phyloP scores from a whole-genome alignment of 2,113 vertebrate genomes.

The Nettapus auritus region DNA sequence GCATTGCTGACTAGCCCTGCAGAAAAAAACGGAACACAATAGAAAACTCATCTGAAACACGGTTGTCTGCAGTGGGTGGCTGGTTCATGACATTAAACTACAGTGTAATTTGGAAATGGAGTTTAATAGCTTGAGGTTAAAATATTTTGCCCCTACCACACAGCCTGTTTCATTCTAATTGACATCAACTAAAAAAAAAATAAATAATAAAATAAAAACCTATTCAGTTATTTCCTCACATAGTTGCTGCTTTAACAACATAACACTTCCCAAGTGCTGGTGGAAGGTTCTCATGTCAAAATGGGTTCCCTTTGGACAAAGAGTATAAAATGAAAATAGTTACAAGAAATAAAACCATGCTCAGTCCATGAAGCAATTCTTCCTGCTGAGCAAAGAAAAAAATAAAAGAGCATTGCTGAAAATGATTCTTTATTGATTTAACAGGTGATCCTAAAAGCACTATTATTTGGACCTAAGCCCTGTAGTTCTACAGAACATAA shows the following conservation, averaged over 20 bases:
- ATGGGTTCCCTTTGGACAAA: neutral
- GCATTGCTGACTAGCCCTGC: neutral
- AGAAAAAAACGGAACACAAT: neutral
- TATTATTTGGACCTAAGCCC: neutral
- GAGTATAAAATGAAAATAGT: conserved; percentile 24
- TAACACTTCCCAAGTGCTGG: neutral
- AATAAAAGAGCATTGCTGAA: neutral
- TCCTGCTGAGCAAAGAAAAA: neutral
- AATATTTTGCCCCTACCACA: neutral
- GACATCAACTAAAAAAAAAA: neutral
- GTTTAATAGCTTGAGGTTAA: conserved; percentile 21
- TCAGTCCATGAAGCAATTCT: neutral
- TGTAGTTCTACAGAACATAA: neutral
- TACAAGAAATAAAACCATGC: conserved; percentile 3
- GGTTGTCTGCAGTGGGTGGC: neutral
- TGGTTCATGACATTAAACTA: conserved; percentile 52
- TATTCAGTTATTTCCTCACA: neutral
- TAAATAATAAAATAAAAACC: neutral
- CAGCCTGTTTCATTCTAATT: conserved; percentile 36
- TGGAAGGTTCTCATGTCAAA: neutral
- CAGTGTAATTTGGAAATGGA: conserved; percentile 44
- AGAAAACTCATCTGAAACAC: conserved; percentile 49
- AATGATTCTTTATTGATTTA: neutral
- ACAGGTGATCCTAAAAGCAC: neutral
- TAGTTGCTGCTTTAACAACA: neutral